Evolutionary conservation across 2,113 vertebrate genomes (phyloP), one percentile per base, ranked within the genome.

Genomic region (Rhinopomastus cyanomelas): DNA sequence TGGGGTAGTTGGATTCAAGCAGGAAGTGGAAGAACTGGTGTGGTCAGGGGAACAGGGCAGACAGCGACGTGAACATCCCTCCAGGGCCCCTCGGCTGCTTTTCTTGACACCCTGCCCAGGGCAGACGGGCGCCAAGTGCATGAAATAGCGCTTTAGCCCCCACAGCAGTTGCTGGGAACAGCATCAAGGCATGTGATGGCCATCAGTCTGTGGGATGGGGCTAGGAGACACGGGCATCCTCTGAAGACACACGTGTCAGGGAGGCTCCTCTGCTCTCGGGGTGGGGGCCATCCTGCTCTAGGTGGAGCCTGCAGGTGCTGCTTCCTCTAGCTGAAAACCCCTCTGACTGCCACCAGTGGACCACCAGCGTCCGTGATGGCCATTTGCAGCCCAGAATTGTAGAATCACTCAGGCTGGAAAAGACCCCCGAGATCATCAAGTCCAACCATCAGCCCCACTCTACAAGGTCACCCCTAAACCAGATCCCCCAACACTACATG

Each of bases 161-260:
- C 94, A 83, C 67, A 88, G 64, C 86, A 61, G 92, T 92, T 81
- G 84, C 87, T 96, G 81, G 91, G 93, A 95, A 85, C 81, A 69
- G 65, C 85, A 89, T 65, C 51, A 42, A 89, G 75, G 67, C 78
- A 92, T 73, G 75, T 94, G 91, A 92, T 4, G 5, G 23, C 42
- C 75, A 85, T 59, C 72, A 85, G 59, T 36, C n/a, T 55, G 3
- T 34, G 44, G 74, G 73, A 74, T n/a, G 34, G 49, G 39, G 34
- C 55, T 87, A 52, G 55, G 55, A 76, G 64, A 82, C 85, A 49
- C 36, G 52, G 0, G 0, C 0, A 0, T 4, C 21, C 55, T 72
- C 57, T 16, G 4, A 29, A 72, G 53, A 46, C 59, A 84, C 75
- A 39, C 48, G 16, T 56, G 26, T 29, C 27, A 26, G 55, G 17